phyloP scores from a whole-genome alignment of 2,113 vertebrate genomes.

The Donacobius atricapilla region DNA sequence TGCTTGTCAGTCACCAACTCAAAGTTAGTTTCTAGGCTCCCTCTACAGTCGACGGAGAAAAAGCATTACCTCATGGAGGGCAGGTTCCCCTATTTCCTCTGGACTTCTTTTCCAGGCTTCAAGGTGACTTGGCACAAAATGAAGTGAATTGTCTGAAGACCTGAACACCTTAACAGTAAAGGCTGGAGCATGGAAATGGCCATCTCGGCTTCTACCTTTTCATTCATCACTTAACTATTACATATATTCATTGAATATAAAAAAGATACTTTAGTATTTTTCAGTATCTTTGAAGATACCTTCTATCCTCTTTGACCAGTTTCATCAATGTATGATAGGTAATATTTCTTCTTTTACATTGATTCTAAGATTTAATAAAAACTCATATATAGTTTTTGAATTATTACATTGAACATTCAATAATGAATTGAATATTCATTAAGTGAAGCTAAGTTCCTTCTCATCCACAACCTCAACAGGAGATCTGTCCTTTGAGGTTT shows the following conservation, averaged over 20 bases:
- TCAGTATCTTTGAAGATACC: not conserved
- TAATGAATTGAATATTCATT: not conserved
- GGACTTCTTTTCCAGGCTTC: not conserved
- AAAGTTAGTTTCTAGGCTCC: slow-evolving; percentile 51
- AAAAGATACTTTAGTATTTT: not conserved
- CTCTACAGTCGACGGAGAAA: slow-evolving; percentile 45
- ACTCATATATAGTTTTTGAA: not conserved
- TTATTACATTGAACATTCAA: not conserved
- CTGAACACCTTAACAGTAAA: not conserved
- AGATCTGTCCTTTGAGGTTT: not conserved
- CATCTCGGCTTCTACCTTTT: not conserved
- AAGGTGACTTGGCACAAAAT: not conserved
- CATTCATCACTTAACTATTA: not conserved
- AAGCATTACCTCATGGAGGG: not conserved
- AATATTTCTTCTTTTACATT: not conserved
- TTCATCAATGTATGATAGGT: not conserved
- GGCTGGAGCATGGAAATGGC: not conserved
- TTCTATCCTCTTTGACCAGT: not conserved
- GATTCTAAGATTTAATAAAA: not conserved
- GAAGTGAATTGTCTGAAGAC: not conserved
- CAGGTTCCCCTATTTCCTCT: not conserved
- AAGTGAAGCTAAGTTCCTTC: not conserved
- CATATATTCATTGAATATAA: not conserved
- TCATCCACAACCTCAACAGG: not conserved
- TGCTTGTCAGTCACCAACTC: not conserved